phyloP scores from a whole-genome alignment of 2,113 vertebrate genomes.

The Myotis lucifugus region DNA sequence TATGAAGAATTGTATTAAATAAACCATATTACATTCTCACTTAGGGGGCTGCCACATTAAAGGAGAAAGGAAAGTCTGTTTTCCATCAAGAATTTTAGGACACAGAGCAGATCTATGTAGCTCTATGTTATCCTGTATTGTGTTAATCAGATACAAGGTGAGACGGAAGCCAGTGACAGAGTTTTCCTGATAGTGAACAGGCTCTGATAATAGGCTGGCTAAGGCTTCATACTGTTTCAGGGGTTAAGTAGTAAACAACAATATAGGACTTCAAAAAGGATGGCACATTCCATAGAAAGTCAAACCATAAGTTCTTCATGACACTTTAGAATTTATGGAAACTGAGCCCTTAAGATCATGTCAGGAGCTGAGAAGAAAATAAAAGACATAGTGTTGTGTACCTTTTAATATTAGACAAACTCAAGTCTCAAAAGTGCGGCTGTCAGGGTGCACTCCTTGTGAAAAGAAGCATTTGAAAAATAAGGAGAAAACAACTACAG shows the following conservation, averaged over 20 bases:
- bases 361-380: conserved; percentile 76
- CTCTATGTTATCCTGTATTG: conserved; percentile 83
- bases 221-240: conserved; percentile 81
- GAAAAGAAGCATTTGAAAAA: neutral
- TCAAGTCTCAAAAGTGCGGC: neutral
- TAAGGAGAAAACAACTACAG: neutral
- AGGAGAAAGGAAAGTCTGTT: conserved; percentile 85
- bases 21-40: conserved; percentile 84
- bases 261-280: conserved; percentile 85
- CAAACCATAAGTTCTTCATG: conserved; percentile 77
- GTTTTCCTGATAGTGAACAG: conserved; percentile 85
- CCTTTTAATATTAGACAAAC: conserved; percentile 68
- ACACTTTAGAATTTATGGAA: conserved; percentile 80
- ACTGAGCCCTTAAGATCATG: conserved; percentile 76
- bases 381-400: conserved; percentile 64
- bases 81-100: conserved; percentile 84
- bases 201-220: conserved; percentile 82
- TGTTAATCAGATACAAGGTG: conserved; percentile 86
- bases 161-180: conserved; percentile 86
- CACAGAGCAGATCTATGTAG: conserved; percentile 85
- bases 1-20: conserved; percentile 82
- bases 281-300: conserved; percentile 80
- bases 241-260: conserved; percentile 82
- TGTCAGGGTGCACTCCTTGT: neutral
- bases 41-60: conserved; percentile 86